Evolutionary conservation across 2,113 vertebrate species (phyloP), one percentile per base, ranked within the genome.

Genomic region (Scopus umbretta): DNA sequence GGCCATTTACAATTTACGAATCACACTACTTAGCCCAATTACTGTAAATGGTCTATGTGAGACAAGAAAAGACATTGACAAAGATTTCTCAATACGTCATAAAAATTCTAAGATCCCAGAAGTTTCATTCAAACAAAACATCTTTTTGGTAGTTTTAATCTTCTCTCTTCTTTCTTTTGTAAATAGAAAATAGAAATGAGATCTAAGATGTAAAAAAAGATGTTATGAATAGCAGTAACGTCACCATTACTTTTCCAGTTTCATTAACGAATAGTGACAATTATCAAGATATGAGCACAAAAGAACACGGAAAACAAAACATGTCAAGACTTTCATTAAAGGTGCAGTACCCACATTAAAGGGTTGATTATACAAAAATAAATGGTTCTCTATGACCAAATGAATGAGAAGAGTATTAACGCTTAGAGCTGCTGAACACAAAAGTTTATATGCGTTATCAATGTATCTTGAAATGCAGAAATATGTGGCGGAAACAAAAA

Each of bases 281-380:
- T 92, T 81, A 56, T 23, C 47, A 67, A 74, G 95, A 71, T 73
- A 88, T 42, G 90, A 95, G 15, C 50, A 92, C 56, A 92, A 96
- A 87, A 95, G 83, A 80, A 93, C 67, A 95, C 23, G n/a, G 70
- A 91, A 94, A 96, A 88, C 36, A 71, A 96, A 92, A 79, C 34
- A 72, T 23, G 66, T 34, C 62, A 62, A 68, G 73, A 42, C 11
- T 68, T 91, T 97, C 92, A 97, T 95, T 97, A 98, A 98, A 98
- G 98, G 97, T 98, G 97, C 97, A 98, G 97, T 98, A 97, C 95
- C 93, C 97, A 97, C 92, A 78, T 88, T 92, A 97, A 97, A 97
- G 94, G 95, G 94, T 92, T 95, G 92, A 87, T 63, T 95, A 67
- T 72, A 93, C 21, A 90, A 94, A 34, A 67, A 42, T 42, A 75